Evolutionary conservation across 2,113 vertebrate species (phyloP), one percentile per base, ranked within the genome.

Genomic region (Xiphorhynchus elegans): DNA sequence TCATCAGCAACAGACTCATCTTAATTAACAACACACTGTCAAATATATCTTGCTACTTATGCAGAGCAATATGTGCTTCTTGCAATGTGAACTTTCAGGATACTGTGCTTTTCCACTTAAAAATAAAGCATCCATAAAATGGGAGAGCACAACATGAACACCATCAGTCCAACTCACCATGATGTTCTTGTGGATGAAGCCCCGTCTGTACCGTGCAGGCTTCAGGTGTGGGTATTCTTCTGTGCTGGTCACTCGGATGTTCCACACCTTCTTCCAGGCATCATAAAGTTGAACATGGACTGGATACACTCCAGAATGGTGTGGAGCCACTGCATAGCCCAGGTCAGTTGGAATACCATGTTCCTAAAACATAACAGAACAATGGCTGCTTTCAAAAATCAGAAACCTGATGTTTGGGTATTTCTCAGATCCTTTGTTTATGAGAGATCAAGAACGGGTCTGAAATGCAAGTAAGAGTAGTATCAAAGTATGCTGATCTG

Each of bases 141-240:
- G 33, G 47, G 39, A 62, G 47, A 28, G 59, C 16, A 74, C 18
- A 79, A 59, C 23, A 55, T 11, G 26, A 50, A 42, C 47, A 63
- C 29, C 44, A 42, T 21, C 47, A 62, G 74, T 11, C 50, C 62
- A 87, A 83, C 98, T 98, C 97, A 99, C 99, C 99, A 99, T 99
- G 94, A 99, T 99, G 95, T 98, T 98, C 96, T 97, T 99, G 97
- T 99, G 99, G 95, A 99, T 98, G 97, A 99, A 99, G 85, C 99
- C 99, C 67, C 98, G 98, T 72, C 99, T 98, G 60, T 99, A 98
- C 50, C 99, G 97, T 8, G 99, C 99, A 9, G 99, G 99, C 95
- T 99, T 99, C 90, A 99, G 98, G 92, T 99, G 99, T 16, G 99
- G 99, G 82, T 99, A 99, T 85, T 99, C 99, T 90, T 99, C 99